Evolutionary conservation across 1,140 invertebrate genomes (phyloP).

Genomic region (Melanaphis sacchari): DNA sequence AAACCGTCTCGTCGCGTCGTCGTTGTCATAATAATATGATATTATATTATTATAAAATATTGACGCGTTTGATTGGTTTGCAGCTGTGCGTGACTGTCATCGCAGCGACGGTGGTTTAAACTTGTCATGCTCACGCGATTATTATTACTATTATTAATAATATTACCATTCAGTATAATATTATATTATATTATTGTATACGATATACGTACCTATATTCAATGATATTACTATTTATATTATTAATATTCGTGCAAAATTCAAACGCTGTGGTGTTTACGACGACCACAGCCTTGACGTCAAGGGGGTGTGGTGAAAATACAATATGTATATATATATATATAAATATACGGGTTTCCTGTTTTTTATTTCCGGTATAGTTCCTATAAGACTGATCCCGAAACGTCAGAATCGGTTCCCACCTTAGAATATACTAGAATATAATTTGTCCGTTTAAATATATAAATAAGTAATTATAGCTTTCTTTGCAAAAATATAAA

Average conservation of each 20-base stretch:
- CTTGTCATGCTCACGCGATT: constrained; percentile 7
- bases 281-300: not conserved
- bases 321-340: not conserved
- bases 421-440: not conserved
- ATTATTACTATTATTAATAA: not conserved
- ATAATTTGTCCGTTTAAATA: not conserved
- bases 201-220: too few relatives aligned
- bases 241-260: not conserved
- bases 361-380: not conserved
- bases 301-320: not conserved
- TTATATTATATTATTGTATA: too few relatives aligned
- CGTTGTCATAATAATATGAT: not conserved
- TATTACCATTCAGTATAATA: not conserved
- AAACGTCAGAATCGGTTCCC: not conserved
- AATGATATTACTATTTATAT: not conserved
- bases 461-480: not conserved
- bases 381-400: not conserved
- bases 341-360: not conserved
- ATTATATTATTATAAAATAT: not conserved
- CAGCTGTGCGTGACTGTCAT: not conserved
- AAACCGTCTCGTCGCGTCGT: not conserved
- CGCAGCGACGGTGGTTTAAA: not conserved
- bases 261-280: not conserved
- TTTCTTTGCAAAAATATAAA: not conserved
- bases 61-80: not conserved